Percentiles rank a stretch among this genome's conserved stretches.
These are phyloP conservation scores for Danio rerio DNA, from an alignment of 2,113 vertebrate genomes.

Conservation along the genomic window GRCz12tu NC_133176.1:42843501-42844000, in stretches of 20 bases:
- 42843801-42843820: conserved; percentile 22
- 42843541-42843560: background rate
- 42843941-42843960: conserved; percentile 9
- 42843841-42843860: conserved; percentile 5
- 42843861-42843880: conserved; percentile 11
- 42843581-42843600: conserved; percentile 27
- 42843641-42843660: conserved; percentile 25
- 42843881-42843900: conserved; percentile 15
- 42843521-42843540: background rate
- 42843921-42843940: conserved; percentile 15
- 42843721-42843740: conserved; percentile 44
- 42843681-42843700: conserved; percentile 28
- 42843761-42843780: conserved; percentile 21
- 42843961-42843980: background rate
- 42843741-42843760: conserved; percentile 34
- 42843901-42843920: background rate
- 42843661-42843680: conserved; percentile 12
- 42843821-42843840: conserved; percentile 37
- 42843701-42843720: conserved; percentile 45
- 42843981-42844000: conserved; percentile 16
- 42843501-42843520: conserved; percentile 41
- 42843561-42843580: conserved; percentile 18
- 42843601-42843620: conserved; percentile 37
- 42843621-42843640: conserved; percentile 39
- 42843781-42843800: conserved; percentile 31